Evolutionary conservation across 2,797 vertebrate genomes (phyloP).

Genomic region (Kryptolebias ocellatus): DNA sequence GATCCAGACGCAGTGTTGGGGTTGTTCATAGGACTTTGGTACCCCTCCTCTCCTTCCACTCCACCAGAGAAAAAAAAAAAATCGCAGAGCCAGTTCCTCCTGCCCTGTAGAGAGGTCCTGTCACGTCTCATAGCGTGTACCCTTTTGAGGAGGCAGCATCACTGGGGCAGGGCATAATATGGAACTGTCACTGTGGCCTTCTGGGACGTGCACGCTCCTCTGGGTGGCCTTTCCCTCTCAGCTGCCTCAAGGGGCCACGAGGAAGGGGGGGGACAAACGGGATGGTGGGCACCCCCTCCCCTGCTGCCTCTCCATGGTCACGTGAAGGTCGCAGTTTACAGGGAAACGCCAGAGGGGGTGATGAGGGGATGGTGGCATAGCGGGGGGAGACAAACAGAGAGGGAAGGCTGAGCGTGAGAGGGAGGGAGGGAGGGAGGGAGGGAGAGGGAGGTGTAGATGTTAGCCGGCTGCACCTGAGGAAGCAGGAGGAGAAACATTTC

Average conservation of each 20-base stretch:
- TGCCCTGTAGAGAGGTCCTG: conserved; percentile 83
- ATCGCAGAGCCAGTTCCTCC: conserved; percentile 61
- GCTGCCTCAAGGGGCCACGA: conserved; percentile 72
- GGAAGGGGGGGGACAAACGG: conserved; percentile 43
- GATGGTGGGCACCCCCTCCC: conserved; percentile 73
- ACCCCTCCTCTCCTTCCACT: conserved; percentile 29
- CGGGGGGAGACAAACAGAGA: conserved; percentile 53
- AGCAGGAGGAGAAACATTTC: conserved; percentile 27
- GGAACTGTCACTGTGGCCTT: conserved; percentile 82
- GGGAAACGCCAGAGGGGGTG: conserved; percentile 74
- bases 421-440: conserved; percentile 6
- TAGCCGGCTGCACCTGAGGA: conserved; percentile 60
- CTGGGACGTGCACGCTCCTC: conserved; percentile 80
- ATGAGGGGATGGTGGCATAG: conserved; percentile 59
- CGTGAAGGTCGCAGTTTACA: conserved; percentile 82
- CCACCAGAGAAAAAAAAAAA: conserved; percentile 49
- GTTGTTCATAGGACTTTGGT: conserved; percentile 42
- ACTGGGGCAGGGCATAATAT: conserved; percentile 77
- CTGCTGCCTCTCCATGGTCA: conserved; percentile 71
- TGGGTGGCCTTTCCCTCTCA: conserved; percentile 82
- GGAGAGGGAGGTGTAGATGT: conserved; percentile 38
- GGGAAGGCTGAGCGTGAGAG: conserved; percentile 37
- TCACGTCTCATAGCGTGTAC: conserved; percentile 81
- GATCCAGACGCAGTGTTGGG: conserved; percentile 22
- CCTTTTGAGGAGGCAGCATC: conserved; percentile 79